Conservation (phyloP, 1,140 invertebrate species). For the Stenopsyche tienmushanensis region DNA sequence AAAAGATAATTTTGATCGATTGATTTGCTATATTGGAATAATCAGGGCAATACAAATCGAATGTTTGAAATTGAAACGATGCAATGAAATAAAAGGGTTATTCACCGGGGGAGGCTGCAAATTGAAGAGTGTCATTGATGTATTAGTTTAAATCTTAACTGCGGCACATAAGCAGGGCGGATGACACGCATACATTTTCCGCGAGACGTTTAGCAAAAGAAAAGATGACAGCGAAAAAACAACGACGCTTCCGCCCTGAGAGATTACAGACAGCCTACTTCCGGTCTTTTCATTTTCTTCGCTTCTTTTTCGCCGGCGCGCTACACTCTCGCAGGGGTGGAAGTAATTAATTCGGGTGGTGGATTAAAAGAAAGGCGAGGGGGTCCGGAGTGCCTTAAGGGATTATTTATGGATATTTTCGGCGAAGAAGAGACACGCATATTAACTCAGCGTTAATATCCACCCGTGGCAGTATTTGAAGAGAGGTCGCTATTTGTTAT, state of each 20-base stretch:
- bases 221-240: not conserved
- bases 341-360: slow-evolving; percentile 26
- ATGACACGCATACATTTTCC: not conserved
- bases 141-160: not conserved
- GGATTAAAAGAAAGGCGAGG: slow-evolving; percentile 23
- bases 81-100: too few species aligned
- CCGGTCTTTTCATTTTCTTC: slow-evolving; percentile 10
- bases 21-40: too few species aligned
- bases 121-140: too few species aligned
- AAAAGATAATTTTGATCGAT: too few species aligned
- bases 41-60: too few species aligned
- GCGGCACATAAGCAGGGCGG: not conserved
- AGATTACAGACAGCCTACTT: not conserved
- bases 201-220: not conserved
- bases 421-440: slow-evolving; percentile 15
- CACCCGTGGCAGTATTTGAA: not conserved
- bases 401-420: slow-evolving; percentile 27
- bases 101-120: too few species aligned
- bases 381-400: slow-evolving; percentile 1
- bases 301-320: not conserved
- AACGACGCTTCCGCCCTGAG: not conserved
- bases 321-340: not conserved
- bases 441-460: slow-evolving; percentile 15
- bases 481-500: slow-evolving; percentile 4
- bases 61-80: too few species aligned